Evolutionary conservation across 1,140 invertebrate genomes (phyloP), one percentile per base, ranked within the genome.

Genomic region (Drosophila ananassae): DNA sequence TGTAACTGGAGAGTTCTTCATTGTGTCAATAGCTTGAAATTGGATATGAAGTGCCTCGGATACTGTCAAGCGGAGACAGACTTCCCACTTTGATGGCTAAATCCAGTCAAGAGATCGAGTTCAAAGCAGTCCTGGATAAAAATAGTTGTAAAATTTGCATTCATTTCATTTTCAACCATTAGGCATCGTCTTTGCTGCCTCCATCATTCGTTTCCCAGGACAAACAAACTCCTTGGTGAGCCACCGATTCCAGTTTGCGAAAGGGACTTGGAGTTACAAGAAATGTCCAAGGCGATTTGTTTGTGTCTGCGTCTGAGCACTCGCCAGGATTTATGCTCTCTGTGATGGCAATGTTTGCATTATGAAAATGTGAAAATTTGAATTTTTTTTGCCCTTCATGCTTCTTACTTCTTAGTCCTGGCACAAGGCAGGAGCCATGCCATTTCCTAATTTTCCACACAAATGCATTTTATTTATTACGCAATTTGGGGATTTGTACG

Each of bases 391-490:
- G 25, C 59, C 67, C 32, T 34, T 28, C n/a, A 21, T 8, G 12
- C 37, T 13, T 2, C 3, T 41, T 5, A 9, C 4, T 12, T 46
- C 60, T 25, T 28, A 48, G 44, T 24, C 28, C 34, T 37, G 34
- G 2, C 17, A 17, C 17, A 17, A 17, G 17, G 17, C 17, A 17
- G 17, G 17, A 17, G 17, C 17, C 73, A 54, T 66, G 73, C 61
- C 48, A 54, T 59, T 75, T 81, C 64, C 74, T 78, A 87, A 85
- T 85, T 84, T 84, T 84, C 81, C 81, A 79, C 66, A 44, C 81
- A 84, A 67, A 69, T 85, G 80, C 77, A 81, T 84, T 80, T 84
- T 80, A 85, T 84, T 85, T 84, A 84, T 85, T 83, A 85, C 58
- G 68, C 76, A 64, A 71, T 80, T 71, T 79, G 53, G 77, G 63